Evolutionary conservation across 2,888 invertebrate genomes (phyloP), one percentile per base, ranked within the genome.

Genomic region (Eulithis testata): DNA sequence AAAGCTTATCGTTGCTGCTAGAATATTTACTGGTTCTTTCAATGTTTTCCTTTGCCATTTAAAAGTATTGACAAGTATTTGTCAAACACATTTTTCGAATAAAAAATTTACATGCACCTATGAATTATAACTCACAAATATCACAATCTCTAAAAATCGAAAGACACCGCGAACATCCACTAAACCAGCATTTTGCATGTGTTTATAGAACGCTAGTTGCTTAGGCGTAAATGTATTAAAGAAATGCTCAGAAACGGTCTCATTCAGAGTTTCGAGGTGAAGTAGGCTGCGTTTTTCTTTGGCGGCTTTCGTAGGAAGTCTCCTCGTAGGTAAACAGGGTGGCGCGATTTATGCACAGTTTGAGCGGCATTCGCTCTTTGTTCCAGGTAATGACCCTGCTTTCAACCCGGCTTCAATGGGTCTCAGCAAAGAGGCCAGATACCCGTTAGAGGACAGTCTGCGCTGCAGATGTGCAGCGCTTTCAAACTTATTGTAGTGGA

Each of bases 341-440:
- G 87, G 84, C 85, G 83, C 87, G 91, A 89, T 92, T 90, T 91
- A 91, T 89, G 88, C 89, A 85, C 83, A 87, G 90, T 86, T 90
- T 90, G 86, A 91, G 89, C 87, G 81, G 87, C 87, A 84, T 88
- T 88, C 86, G 81, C 84, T 87, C 90, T 93, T 93, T 93, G 93
- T 93, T 89, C 76, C 89, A 90, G 90, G 92, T 93, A 93, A 93
- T 92, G 92, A 92, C 90, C 91, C 84, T 74, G 88, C 92, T 92
- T 93, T 93, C 93, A 93, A 88, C 86, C 72, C 85, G 78, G 76
- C 80, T 85, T 91, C 89, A 91, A 92, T 92, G 89, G 87, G 80
- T 80, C 78, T 76, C 72, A 74, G 88, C 77, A 88, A 88, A 89
- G 88, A 85, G 83, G 66, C 63, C 74, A 89, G 90, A 90, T 88